Evolutionary conservation across 2,888 invertebrate genomes (phyloP).

Genomic region (Drosophila pseudotakahashii): DNA sequence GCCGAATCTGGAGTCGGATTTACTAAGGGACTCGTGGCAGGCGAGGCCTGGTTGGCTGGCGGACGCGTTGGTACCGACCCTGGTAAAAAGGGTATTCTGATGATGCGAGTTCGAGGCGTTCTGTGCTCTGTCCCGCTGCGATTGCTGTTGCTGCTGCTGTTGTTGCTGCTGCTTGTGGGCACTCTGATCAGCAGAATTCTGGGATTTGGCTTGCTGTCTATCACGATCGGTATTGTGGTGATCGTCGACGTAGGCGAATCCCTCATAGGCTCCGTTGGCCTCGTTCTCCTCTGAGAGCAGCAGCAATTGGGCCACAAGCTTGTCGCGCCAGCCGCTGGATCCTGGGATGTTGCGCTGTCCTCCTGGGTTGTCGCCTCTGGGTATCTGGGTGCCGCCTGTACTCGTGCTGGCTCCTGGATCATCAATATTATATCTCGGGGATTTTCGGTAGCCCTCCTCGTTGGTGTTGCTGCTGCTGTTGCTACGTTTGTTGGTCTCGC

Average conservation of each 20-base stretch:
- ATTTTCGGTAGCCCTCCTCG: slow-evolving; percentile 71
- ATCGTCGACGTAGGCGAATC: slow-evolving; percentile 43
- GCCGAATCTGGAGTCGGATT: slow-evolving; percentile 50
- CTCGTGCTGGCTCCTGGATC: slow-evolving; percentile 81
- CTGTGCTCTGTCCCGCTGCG: slow-evolving; percentile 63
- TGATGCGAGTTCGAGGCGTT: slow-evolving; percentile 69
- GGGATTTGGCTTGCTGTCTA: slow-evolving; percentile 64
- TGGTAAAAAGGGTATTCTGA: slow-evolving; percentile 83
- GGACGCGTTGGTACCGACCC: slow-evolving; percentile 70
- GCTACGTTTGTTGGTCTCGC: slow-evolving; percentile 19
- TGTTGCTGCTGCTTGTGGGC: slow-evolving; percentile 53
- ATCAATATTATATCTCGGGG: slow-evolving; percentile 79
- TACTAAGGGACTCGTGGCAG: slow-evolving; percentile 57
- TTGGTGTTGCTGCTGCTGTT: slow-evolving; percentile 34
- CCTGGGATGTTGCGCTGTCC: slow-evolving; percentile 14
- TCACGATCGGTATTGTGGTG: slow-evolving; percentile 67
- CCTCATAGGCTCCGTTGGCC: slow-evolving; percentile 56
- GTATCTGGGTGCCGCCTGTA: slow-evolving; percentile 60
- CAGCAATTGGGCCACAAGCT: slow-evolving; percentile 54
- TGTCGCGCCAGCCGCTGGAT: slow-evolving; percentile 46
- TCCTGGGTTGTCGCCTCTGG: slow-evolving; percentile 26
- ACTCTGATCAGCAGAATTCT: slow-evolving; percentile 67
- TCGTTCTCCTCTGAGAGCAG: slow-evolving; percentile 65
- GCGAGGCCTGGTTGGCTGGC: slow-evolving; percentile 69
- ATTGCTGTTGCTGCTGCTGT: slow-evolving; percentile 44